Conservation (phyloP, 1,140 invertebrate genomes). For the Sycobia sp. region DNA sequence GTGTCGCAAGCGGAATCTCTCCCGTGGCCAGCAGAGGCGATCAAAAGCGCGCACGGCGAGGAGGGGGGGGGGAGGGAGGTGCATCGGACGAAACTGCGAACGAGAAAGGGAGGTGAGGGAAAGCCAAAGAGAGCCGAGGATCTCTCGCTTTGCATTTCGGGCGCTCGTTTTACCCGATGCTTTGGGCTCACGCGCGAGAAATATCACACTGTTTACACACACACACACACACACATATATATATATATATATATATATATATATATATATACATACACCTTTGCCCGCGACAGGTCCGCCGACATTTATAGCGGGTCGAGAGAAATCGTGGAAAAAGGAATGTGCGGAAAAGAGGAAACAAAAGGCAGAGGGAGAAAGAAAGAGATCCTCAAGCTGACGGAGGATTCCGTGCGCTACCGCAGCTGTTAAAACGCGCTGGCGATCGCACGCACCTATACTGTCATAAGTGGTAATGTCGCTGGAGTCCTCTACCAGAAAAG, state of each 20-base stretch:
- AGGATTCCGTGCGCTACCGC: too few species aligned
- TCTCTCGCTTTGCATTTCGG: constrained; percentile 6
- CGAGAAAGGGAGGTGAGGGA: neutral
- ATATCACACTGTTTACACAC: too few species aligned
- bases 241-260: too few species aligned
- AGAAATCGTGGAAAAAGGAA: constrained; percentile 21
- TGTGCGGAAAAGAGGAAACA: constrained; percentile 11
- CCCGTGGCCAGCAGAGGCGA: neutral
- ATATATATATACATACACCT: too few species aligned
- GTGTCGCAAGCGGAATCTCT: constrained; percentile 12
- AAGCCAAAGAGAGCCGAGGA: constrained; percentile 27
- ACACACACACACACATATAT: too few species aligned
- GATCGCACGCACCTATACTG: too few species aligned
- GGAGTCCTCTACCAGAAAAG: too few species aligned
- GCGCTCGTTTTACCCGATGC: constrained; percentile 17
- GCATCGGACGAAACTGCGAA: too few species aligned
- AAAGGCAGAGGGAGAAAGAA: neutral
- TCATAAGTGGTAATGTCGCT: too few species aligned
- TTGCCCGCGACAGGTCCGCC: too few species aligned
- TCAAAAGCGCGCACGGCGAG: neutral
- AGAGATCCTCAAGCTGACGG: neutral
- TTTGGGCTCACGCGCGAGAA: neutral
- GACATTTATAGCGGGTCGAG: constrained; percentile 10
- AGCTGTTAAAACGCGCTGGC: too few species aligned
- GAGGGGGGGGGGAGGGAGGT: too few species aligned